Evolutionary conservation across 2,113 vertebrate genomes (phyloP).

Genomic region (Actenoides hombroni): DNA sequence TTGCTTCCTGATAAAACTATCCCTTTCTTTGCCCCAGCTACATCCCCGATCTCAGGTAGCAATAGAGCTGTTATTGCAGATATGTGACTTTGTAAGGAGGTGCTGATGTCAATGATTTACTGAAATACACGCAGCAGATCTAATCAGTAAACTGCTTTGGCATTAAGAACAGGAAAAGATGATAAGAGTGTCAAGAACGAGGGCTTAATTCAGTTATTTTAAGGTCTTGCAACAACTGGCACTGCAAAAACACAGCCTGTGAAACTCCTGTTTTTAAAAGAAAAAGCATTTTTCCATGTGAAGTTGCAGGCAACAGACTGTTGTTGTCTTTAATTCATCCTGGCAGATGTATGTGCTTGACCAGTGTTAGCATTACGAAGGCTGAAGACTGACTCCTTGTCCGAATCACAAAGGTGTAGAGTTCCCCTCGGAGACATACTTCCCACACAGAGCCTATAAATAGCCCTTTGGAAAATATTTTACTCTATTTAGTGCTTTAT

Average conservation of each 20-base stretch:
- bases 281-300: neutral
- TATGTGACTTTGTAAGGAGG: neutral
- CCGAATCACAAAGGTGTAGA: conserved; percentile 21
- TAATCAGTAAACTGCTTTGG: conserved; percentile 2
- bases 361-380: neutral
- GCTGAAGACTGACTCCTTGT: neutral
- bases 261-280: neutral
- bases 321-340: neutral
- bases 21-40: neutral
- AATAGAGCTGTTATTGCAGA: neutral
- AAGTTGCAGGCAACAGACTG: neutral
- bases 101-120: conserved; percentile 43
- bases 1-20: neutral
- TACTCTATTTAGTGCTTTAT: conserved; percentile 69
- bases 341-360: neutral
- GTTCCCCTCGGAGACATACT: neutral
- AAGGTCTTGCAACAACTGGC: conserved; percentile 4
- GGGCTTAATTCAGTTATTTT: neutral
- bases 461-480: conserved; percentile 65
- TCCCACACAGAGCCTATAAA: conserved; percentile 59
- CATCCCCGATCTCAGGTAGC: neutral
- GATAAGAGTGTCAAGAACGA: conserved; percentile 12
- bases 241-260: neutral
- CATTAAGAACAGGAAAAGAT: conserved; percentile 33
- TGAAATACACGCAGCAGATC: neutral